These are phyloP conservation scores for Copidosoma aretas DNA, from an alignment of 2,888 invertebrate genomes.

Conservation along the genomic window DNA sequence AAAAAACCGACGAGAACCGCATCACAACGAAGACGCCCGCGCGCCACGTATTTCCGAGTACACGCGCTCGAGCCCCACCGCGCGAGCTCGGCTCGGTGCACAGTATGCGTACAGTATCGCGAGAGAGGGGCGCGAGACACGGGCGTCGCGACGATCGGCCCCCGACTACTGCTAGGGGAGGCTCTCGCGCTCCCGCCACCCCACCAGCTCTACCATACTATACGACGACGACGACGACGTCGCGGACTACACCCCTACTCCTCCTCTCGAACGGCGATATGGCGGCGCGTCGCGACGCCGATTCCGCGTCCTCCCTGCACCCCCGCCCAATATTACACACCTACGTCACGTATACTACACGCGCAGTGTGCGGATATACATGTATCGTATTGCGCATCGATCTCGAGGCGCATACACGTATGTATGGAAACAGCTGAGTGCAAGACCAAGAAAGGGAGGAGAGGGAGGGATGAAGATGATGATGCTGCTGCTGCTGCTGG, in stretches of 20 bases:
- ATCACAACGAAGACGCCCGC: no score
- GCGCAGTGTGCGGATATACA: background rate
- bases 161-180: constrained; percentile 32
- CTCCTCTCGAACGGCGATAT: background rate
- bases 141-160: constrained; percentile 38
- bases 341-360: background rate
- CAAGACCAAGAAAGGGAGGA: no score
- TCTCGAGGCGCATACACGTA: no score
- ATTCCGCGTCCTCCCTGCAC: background rate
- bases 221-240: background rate
- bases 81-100: no score
- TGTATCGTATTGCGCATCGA: no score
- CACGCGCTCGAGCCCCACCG: no score
- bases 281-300: background rate
- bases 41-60: no score
- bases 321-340: background rate
- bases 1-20: constrained; percentile 10
- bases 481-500: no score
- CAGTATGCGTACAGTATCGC: no score
- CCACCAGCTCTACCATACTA: background rate
- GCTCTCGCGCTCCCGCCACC: constrained; percentile 14
- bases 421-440: no score
- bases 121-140: constrained; percentile 25
- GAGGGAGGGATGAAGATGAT: no score
- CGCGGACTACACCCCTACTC: no score